phyloP scores from a whole-genome alignment of 1,140 invertebrate species.

The Coptotermes formosanus region DNA sequence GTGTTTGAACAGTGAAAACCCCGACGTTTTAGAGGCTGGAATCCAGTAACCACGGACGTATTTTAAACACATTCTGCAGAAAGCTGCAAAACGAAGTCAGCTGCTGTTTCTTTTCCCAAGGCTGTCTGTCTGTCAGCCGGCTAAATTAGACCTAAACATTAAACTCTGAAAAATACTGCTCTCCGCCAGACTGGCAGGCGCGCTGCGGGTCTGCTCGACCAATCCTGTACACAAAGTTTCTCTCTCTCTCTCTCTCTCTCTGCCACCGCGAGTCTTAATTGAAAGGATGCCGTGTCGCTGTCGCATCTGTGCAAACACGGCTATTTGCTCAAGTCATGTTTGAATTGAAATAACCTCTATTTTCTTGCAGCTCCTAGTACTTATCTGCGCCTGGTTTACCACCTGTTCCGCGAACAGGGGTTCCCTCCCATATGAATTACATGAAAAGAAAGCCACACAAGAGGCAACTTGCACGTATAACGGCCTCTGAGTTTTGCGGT shows the following conservation, averaged over 20 bases:
- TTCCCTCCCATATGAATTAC: not conserved
- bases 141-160: slow-evolving; percentile 2
- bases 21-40: not conserved
- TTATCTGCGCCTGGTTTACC: not conserved
- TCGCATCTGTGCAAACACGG: slow-evolving; percentile 4
- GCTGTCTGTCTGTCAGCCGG: not conserved
- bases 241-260: not conserved
- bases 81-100: not conserved
- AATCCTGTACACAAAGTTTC: not conserved
- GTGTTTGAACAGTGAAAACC: too few species aligned
- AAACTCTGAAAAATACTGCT: not conserved
- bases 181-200: not conserved
- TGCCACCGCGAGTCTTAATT: not conserved
- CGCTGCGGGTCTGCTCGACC: not conserved
- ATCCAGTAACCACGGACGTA: not conserved
- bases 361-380: not conserved
- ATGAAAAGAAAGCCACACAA: not conserved
- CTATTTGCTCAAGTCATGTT: slow-evolving; percentile 18
- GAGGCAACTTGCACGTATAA: not conserved
- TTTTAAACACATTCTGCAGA: not conserved
- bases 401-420: not conserved
- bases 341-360: slow-evolving; percentile 17
- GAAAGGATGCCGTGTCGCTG: not conserved
- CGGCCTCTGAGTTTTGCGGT: not conserved
- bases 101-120: not conserved